Percentiles rank a stretch among this genome's conserved stretches.
Conservation (phyloP, 2,797 vertebrate species). For the Gymnopithys bicolor region DNA sequence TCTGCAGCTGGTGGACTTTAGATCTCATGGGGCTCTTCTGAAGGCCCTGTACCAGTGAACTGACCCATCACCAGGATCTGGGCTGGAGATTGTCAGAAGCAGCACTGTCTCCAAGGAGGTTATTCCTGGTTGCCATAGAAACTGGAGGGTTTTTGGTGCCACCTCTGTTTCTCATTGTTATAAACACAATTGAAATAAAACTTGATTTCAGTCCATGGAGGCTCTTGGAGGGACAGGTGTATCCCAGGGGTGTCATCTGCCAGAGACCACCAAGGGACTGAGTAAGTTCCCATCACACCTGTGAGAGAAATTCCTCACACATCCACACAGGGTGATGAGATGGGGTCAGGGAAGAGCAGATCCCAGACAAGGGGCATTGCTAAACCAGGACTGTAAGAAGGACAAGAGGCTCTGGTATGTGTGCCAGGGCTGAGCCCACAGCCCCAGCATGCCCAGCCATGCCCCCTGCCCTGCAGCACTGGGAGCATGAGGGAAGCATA, state of each 20-base stretch:
- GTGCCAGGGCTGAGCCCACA: neutral
- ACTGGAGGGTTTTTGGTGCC: fast-evolving
- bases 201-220: neutral
- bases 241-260: neutral
- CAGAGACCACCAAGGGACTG: fast-evolving
- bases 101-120: neutral
- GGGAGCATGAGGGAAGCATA: fast-evolving
- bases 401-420: neutral
- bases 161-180: neutral
- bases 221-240: neutral
- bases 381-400: neutral
- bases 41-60: fast-evolving
- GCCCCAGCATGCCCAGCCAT: fast-evolving
- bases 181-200: fast-evolving
- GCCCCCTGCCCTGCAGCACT: neutral
- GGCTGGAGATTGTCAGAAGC: neutral
- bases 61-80: neutral
- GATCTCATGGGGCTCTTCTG: neutral
- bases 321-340: neutral
- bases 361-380: fast-evolving
- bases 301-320: no score
- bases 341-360: neutral
- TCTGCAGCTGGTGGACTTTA: neutral
- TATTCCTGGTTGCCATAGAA: neutral
- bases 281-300: fast-evolving